Percentiles rank a stretch among this genome's conserved stretches.
phyloP scores from a whole-genome alignment of 1,140 invertebrate genomes.

The Venustaconcha ellipsiformis region DNA sequence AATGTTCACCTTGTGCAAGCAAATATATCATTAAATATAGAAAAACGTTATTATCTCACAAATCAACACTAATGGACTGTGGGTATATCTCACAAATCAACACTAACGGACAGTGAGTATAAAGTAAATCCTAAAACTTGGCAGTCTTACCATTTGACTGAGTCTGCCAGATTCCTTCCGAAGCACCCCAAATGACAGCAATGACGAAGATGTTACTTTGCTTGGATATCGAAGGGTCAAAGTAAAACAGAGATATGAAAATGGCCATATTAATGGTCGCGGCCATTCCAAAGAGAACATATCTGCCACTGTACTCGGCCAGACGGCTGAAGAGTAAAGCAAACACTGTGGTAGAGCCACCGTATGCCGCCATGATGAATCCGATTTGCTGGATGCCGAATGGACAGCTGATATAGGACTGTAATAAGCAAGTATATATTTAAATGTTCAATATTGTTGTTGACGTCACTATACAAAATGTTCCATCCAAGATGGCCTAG shows the following conservation, averaged over 20 bases:
- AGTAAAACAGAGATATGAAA: conserved; percentile 70
- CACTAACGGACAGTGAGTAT: background rate
- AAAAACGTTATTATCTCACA: too few species aligned
- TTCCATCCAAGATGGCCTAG: too few species aligned
- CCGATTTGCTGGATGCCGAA: conserved; percentile 91
- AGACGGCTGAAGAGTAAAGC: conserved; percentile 90
- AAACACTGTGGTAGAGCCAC: conserved; percentile 89
- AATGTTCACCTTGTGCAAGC: too few species aligned
- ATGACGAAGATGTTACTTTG: conserved; percentile 87
- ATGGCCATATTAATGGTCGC: conserved; percentile 34
- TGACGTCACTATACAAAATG: too few species aligned
- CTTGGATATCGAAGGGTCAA: conserved; percentile 84
- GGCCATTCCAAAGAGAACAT: conserved; percentile 82
- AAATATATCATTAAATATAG: too few species aligned
- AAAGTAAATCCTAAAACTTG: background rate
- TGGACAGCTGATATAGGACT: conserved; percentile 94
- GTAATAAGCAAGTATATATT: conserved; percentile 51
- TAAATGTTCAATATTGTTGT: too few species aligned
- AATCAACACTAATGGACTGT: too few species aligned
- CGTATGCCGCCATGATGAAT: conserved; percentile 96
- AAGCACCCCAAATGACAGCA: conserved; percentile 92
- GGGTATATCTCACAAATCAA: too few species aligned
- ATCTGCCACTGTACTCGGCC: conserved; percentile 90
- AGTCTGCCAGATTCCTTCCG: conserved; percentile 96
- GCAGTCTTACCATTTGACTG: conserved; percentile 87